Percentiles rank a stretch among this genome's conserved stretches.
Evolutionary conservation across 92 coral and sea anemone genomes (phyloP).

Genomic region (Muricea muricata): DNA sequence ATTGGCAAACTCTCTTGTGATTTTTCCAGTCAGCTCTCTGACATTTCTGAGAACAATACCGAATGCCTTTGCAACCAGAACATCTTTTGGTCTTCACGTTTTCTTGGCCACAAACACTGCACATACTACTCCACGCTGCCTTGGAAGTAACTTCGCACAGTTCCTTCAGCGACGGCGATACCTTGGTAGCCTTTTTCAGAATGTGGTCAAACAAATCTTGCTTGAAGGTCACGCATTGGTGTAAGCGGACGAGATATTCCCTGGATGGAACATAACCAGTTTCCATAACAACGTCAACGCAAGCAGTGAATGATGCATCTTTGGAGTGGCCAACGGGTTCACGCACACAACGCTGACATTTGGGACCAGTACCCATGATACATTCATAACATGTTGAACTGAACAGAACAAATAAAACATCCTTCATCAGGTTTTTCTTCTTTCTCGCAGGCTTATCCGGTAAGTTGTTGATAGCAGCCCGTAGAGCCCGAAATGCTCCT

Average conservation of each 20-base stretch:
- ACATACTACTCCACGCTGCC: neutral
- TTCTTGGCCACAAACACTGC: conserved; percentile 56
- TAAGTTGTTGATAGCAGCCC: conserved; percentile 66
- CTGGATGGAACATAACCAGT: conserved; percentile 65
- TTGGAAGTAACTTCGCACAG: neutral
- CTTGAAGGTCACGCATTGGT: neutral
- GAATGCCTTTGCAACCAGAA: conserved; percentile 65
- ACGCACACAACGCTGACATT: conserved; percentile 69
- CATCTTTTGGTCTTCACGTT: conserved; percentile 73
- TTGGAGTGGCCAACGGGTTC: conserved; percentile 65
- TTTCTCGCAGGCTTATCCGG: conserved; percentile 41
- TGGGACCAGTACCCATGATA: conserved; percentile 70
- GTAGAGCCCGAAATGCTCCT: conserved; percentile 68
- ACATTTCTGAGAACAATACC: conserved; percentile 76
- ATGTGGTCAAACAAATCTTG: neutral
- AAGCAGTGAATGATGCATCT: conserved; percentile 74
- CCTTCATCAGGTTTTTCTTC: conserved; percentile 65
- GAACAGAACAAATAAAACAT: conserved; percentile 70
- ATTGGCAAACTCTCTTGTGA: conserved; percentile 66
- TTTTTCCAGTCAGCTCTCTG: conserved; percentile 82
- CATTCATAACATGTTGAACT: conserved; percentile 77
- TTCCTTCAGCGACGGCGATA: neutral
- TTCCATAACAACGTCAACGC: conserved; percentile 64
- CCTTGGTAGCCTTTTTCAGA: neutral
- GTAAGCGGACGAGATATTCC: conserved; percentile 36